Percentiles rank a stretch among this genome's conserved stretches.
These are phyloP conservation scores for Myotis daubentonii DNA, from an alignment of 2,797 vertebrate genomes.

Conservation along the genomic window DNA sequence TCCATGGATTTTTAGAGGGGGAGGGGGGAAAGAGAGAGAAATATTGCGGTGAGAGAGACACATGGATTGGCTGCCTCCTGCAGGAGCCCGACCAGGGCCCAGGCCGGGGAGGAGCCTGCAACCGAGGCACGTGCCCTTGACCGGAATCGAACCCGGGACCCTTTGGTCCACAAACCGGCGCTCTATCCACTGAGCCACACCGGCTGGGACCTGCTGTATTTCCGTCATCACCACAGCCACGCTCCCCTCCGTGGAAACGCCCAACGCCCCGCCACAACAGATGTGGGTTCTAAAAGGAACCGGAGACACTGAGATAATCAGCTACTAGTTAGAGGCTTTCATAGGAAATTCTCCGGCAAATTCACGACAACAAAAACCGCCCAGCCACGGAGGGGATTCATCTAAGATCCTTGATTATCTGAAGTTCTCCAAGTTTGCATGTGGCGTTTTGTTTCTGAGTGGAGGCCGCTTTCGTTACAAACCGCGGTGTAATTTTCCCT, in stretches of 20 bases:
- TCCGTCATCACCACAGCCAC: constrained; percentile 78
- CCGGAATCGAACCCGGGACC: too few relatives aligned
- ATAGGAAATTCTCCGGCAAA: constrained; percentile 76
- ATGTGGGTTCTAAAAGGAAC: constrained; percentile 80
- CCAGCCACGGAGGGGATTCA: constrained; percentile 68
- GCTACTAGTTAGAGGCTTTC: constrained; percentile 79
- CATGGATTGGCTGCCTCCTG: too few relatives aligned
- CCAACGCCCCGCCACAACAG: constrained; percentile 74
- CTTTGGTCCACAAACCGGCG: too few relatives aligned
- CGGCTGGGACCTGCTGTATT: constrained; percentile 66
- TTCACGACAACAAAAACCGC: constrained; percentile 56
- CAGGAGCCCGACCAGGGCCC: too few relatives aligned
- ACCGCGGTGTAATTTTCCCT: constrained; percentile 68
- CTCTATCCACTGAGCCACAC: too few relatives aligned
- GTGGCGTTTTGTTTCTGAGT: constrained; percentile 73
- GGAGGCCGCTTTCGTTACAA: constrained; percentile 74
- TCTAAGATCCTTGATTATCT: constrained; percentile 77
- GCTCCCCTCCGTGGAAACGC: constrained; percentile 39
- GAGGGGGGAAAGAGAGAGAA: too few relatives aligned
- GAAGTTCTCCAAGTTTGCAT: constrained; percentile 78
- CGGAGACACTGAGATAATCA: constrained; percentile 74
- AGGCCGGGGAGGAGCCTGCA: too few relatives aligned
- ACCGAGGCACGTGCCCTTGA: too few relatives aligned
- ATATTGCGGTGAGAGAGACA: too few relatives aligned
- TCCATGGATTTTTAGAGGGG: too few relatives aligned